Conservation (phyloP, 2,113 vertebrate genomes). For the Nyctibius bracteatus region DNA sequence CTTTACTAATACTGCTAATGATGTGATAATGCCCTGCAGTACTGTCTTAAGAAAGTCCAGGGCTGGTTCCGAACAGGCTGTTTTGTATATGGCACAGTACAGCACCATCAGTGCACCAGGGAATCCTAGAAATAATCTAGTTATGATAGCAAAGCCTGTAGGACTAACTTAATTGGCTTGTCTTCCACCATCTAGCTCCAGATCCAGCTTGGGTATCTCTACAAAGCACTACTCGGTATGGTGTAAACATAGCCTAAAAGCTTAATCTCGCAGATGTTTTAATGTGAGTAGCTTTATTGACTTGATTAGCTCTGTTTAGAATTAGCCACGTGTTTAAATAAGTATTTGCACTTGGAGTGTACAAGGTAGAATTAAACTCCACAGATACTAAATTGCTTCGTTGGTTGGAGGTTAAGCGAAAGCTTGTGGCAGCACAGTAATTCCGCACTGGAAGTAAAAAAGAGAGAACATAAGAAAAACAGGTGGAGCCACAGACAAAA, state of each 20-base stretch:
- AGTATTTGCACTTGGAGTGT: not conserved
- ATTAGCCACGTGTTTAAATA: not conserved
- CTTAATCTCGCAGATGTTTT: not conserved
- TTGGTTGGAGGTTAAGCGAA: not conserved
- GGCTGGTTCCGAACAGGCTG: not conserved
- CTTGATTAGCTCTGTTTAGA: not conserved
- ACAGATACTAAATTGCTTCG: not conserved
- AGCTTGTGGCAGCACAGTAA: not conserved
- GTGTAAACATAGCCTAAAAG: not conserved
- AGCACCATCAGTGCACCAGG: not conserved
- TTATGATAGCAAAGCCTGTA: not conserved
- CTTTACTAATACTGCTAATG: not conserved
- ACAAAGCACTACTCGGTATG: not conserved
- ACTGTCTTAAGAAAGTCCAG: not conserved
- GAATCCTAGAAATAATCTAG: not conserved
- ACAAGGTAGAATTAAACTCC: not conserved
- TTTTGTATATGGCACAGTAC: not conserved
- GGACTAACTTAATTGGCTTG: not conserved
- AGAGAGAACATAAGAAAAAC: not conserved
- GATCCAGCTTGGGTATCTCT: not conserved
- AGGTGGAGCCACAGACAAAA: not conserved
- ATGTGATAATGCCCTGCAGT: not conserved
- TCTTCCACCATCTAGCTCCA: not conserved
- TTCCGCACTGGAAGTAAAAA: not conserved
- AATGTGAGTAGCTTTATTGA: not conserved